Evolutionary conservation across 1,140 invertebrate species (phyloP), one percentile per base, ranked within the genome.

Genomic region (Papilio helenus): DNA sequence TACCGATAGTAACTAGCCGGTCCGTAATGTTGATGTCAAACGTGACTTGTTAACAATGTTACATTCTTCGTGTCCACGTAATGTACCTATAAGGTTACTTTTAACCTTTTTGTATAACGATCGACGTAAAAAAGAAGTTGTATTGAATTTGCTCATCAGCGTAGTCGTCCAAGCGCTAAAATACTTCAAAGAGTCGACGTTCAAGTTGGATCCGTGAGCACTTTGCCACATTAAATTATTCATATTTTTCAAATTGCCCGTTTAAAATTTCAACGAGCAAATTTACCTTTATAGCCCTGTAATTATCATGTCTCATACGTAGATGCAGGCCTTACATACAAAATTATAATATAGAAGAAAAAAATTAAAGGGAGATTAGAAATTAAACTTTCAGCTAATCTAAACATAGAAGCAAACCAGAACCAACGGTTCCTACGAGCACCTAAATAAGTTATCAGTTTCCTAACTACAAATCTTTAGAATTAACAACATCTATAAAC

Each of bases 151-250:
- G 2, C 58, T 61, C 58, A 58, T 61, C 55, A 58, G 20, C 20
- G 55, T n/a, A 58, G 3, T 58, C 55, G 12, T 49, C 51, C n/a
- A 26, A 55, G 51, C 51, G 51, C 51, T 55, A 26, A 61, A 61
- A 26, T 61, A 61, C 23, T 26, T 61, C 58, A 61, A 61, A 61
- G 58, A 61, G 23, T 61, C 58, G 58, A 12, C 58, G 58, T 61
- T 61, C 58, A 26, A 29, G 58, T 61, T 61, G 58, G 20, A 61
- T 61, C 58, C 58, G 58, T 26, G 58, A 26, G 58, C 23, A 61
- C 12, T 61, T 61, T 61, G 20, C 10, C 8, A 26, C 26, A 26
- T 23, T 61, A 61, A 61, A 61, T 61, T 61, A 61, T 26, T 61
- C 23, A 61, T 61, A 61, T 61, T 61, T 61, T 61, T 26, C 9